These are phyloP conservation scores for Centropus unirufus DNA, from an alignment of 2,113 vertebrate species.

Conservation along the genomic window DNA sequence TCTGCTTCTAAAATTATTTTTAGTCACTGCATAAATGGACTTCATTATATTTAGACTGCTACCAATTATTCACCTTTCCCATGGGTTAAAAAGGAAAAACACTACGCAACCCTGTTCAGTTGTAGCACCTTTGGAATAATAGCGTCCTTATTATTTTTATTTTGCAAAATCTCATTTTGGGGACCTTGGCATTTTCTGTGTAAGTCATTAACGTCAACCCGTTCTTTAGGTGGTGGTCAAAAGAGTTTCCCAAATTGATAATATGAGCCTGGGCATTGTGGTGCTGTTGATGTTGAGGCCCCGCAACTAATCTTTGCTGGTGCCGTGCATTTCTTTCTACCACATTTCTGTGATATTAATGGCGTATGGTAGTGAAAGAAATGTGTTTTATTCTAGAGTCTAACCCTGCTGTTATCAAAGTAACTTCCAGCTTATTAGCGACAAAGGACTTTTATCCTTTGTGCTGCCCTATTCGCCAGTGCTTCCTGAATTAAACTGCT, in stretches of 20 bases:
- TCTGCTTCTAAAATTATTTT: slow-evolving; percentile 82
- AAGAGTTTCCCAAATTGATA: slow-evolving; percentile 73
- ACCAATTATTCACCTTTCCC: slow-evolving; percentile 75
- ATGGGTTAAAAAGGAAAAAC: slow-evolving; percentile 64
- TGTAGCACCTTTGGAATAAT: slow-evolving; percentile 37
- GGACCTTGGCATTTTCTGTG: neutral
- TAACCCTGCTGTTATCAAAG: slow-evolving; percentile 96
- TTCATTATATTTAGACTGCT: slow-evolving; percentile 77
- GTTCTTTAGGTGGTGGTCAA: slow-evolving; percentile 14
- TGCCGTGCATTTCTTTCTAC: slow-evolving; percentile 74
- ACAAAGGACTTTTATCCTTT: slow-evolving; percentile 94
- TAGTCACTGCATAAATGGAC: slow-evolving; percentile 76
- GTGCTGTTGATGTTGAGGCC: slow-evolving; percentile 71
- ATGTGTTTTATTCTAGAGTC: slow-evolving; percentile 85
- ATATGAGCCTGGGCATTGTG: slow-evolving; percentile 70
- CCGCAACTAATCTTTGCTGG: slow-evolving; percentile 76
- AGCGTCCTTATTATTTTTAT: slow-evolving; percentile 30
- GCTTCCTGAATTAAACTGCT: slow-evolving; percentile 99
- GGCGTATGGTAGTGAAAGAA: slow-evolving; percentile 82
- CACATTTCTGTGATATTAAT: slow-evolving; percentile 84
- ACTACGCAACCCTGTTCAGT: slow-evolving; percentile 45
- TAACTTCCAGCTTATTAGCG: slow-evolving; percentile 98
- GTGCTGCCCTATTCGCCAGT: slow-evolving; percentile 90
- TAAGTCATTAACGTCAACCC: neutral
- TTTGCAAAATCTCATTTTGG: slow-evolving; percentile 30